These are phyloP conservation scores for Leucoptera coffeella DNA, from an alignment of 2,888 invertebrate species.

Conservation along the genomic window DNA sequence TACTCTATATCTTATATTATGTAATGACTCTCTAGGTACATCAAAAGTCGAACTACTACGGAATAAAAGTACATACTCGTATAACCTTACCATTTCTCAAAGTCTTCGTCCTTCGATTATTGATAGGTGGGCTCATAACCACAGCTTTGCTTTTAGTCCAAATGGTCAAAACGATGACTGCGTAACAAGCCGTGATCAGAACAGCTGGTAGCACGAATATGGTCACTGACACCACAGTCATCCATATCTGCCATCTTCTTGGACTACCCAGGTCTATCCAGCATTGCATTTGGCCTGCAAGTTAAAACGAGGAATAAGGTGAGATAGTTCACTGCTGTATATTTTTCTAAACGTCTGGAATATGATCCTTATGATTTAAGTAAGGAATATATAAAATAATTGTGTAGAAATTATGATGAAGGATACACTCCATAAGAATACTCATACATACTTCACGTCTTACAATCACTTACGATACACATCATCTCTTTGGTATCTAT, in stretches of 20 bases:
- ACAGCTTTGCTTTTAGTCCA: slow-evolving; percentile 79
- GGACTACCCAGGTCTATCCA: slow-evolving; percentile 79
- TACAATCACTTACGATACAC: no score
- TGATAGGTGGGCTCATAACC: slow-evolving; percentile 48
- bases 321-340: no score
- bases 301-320: background rate
- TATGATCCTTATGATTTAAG: no score
- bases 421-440: no score
- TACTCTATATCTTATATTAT: no score
- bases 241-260: slow-evolving; percentile 81
- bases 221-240: slow-evolving; percentile 74
- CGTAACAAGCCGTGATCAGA: slow-evolving; percentile 85
- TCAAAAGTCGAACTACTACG: no score
- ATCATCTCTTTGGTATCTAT: no score
- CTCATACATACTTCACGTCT: no score
- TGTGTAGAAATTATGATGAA: no score
- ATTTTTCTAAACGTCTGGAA: background rate
- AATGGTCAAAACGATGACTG: slow-evolving; percentile 85
- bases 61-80: no score
- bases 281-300: slow-evolving; percentile 67
- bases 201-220: slow-evolving; percentile 82
- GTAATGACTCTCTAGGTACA: no score
- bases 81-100: slow-evolving; percentile 23
- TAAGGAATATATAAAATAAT: no score
- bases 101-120: slow-evolving; percentile 30